These are phyloP conservation scores for Diplosoma virens DNA, from an alignment of 23 tunicate genomes.

Conservation along the genomic window DNA sequence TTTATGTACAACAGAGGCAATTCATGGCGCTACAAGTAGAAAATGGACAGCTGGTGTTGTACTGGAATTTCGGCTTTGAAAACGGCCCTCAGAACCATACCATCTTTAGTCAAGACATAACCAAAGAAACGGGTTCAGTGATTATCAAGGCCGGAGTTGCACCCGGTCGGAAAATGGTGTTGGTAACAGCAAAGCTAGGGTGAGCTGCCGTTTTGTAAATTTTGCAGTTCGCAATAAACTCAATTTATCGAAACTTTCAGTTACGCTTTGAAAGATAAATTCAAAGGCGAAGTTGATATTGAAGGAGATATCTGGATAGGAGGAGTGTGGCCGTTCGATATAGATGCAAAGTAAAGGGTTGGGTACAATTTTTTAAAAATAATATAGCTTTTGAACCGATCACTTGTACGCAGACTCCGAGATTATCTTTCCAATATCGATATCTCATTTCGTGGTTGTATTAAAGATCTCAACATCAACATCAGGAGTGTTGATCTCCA, in stretches of 20 bases:
- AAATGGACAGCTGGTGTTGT: constrained; percentile 55
- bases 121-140: not conserved
- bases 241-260: no score
- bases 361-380: not conserved
- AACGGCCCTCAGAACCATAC: constrained; percentile 36
- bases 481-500: constrained; percentile 22
- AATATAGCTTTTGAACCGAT: not conserved
- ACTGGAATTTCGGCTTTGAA: constrained; percentile 77
- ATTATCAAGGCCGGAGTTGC: constrained; percentile 42
- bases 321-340: constrained; percentile 51
- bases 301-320: constrained; percentile 73
- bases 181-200: constrained; percentile 23
- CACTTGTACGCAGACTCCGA: not conserved
- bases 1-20: no score
- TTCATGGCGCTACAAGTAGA: constrained; percentile 80
- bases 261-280: not conserved
- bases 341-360: constrained; percentile 53
- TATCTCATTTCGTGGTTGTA: constrained; percentile 62
- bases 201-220: not conserved
- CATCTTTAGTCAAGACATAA: constrained; percentile 4
- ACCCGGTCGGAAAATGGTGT: constrained; percentile 2
- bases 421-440: constrained; percentile 27
- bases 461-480: constrained; percentile 45
- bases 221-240: not conserved
- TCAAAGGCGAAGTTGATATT: constrained; percentile 12